Evolutionary conservation across 2,113 vertebrate genomes (phyloP).

Genomic region (Tauraco erythrolophus): DNA sequence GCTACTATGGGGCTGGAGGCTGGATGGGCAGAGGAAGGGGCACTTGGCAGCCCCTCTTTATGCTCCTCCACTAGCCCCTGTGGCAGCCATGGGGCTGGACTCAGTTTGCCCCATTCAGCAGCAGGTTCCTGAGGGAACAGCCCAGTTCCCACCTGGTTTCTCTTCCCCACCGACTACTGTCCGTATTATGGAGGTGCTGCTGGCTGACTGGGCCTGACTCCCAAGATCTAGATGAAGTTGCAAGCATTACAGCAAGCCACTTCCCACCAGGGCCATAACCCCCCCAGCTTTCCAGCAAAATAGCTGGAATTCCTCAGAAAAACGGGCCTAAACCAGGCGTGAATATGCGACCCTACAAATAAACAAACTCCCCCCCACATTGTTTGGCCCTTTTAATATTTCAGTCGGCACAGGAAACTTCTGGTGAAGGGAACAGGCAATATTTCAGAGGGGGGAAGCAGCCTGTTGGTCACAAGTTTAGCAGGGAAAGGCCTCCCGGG

Average conservation of each 20-base stretch:
- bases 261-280: neutral
- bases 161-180: neutral
- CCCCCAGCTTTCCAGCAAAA: neutral
- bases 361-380: slow-evolving; percentile 5
- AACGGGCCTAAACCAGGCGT: neutral
- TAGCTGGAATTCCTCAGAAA: slow-evolving; percentile 48
- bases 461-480: neutral
- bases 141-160: neutral
- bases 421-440: neutral
- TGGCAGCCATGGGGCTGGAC: accelerated
- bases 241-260: neutral
- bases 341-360: slow-evolving; percentile 3
- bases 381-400: slow-evolving; percentile 36
- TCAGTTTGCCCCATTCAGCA: accelerated
- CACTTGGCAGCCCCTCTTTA: accelerated
- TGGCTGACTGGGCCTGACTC: accelerated
- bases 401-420: slow-evolving; percentile 55
- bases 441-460: slow-evolving; percentile 44
- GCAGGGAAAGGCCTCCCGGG: too few species aligned
- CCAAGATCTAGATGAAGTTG: too few species aligned
- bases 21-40: neutral
- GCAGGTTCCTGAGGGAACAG: neutral
- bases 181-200: accelerated
- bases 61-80: neutral
- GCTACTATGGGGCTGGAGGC: neutral